Evolutionary conservation across 2,113 vertebrate genomes (phyloP).

Genomic region (Kryptolebias marmoratus): DNA sequence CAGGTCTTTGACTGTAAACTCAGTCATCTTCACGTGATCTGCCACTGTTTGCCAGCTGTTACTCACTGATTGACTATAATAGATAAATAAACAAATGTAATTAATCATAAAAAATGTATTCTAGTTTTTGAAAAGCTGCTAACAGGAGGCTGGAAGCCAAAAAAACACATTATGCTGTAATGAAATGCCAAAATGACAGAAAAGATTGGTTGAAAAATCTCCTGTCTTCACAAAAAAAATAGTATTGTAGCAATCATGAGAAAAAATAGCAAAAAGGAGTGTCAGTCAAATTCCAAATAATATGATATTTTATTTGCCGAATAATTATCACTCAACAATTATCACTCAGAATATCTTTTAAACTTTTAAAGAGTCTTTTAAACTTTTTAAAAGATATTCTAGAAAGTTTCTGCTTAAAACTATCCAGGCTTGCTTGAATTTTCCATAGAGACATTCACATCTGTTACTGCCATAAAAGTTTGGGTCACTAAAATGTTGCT

Average conservation of each 20-base stretch:
- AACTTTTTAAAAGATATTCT: background rate
- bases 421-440: slow-evolving; percentile 23
- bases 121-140: background rate
- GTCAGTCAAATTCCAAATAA: slow-evolving; percentile 16
- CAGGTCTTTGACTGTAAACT: slow-evolving; percentile 87
- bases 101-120: background rate
- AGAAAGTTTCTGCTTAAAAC: slow-evolving; percentile 9
- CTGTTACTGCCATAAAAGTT: slow-evolving; percentile 61
- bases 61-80: slow-evolving; percentile 90
- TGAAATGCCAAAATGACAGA: background rate
- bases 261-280: background rate
- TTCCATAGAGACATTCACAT: slow-evolving; percentile 56
- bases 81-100: slow-evolving; percentile 9
- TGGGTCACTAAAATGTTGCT: slow-evolving; percentile 64
- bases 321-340: slow-evolving; percentile 9
- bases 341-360: too few species aligned
- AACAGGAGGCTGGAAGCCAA: background rate
- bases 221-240: slow-evolving; percentile 15
- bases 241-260: background rate
- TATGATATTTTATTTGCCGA: slow-evolving; percentile 6
- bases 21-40: slow-evolving; percentile 88
- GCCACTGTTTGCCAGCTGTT: slow-evolving; percentile 96
- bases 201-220: slow-evolving; percentile 22
- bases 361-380: too few species aligned
- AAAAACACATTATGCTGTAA: background rate